Base-by-base conservation (phyloP, 2,113 vertebrate species). In the Nanorana parkeri region DNA sequence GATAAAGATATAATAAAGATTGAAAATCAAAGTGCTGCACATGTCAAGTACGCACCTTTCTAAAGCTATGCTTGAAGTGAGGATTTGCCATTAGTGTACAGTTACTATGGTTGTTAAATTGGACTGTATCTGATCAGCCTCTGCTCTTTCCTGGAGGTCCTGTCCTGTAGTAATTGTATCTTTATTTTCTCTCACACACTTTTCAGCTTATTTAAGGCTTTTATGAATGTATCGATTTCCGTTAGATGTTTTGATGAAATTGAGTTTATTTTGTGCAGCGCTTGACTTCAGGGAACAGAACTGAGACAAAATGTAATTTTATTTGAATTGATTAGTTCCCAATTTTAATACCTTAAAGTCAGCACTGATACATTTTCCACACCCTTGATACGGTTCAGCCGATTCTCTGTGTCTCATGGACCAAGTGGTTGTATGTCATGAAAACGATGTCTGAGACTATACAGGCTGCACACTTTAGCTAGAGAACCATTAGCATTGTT, bases 181-280 rank as follows among this genome's bases (percentile, higher is more conserved):
- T 28, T 55, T 55, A 72, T 55, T 63, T 77, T 77, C 36, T 26
- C 13, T 17, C n/a, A 5, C 23, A 64, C 36, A 51, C 74, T 10
- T 77, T 77, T 64, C 10, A 28, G 41, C 6, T 26, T 32, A 63
- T 77, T 15, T 76, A 47, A 47, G 61, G 56, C 21, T n/a, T 52
- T 77, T 77, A 58, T 77, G 32, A 77, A 77, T 20, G 10, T 65
- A 77, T 77, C 54, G 58, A 73, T 73, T 73, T 73, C 52, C 47
- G 20, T 26, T 66, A 21, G 61, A 29, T 15, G 29, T 41, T 68
- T 58, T 41, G 29, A 21, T 68, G 17, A 58, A 78, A 68, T 24
- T 58, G 32, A 68, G 28, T 78, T 78, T 68, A 78, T 58, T 68
- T 78, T 68, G n/a, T 68, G n/a, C 77, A 58, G 51, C 24, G 26